These are phyloP conservation scores for Drosophila neonasuta DNA, from an alignment of 2,888 invertebrate genomes.

Conservation along the genomic window DNA sequence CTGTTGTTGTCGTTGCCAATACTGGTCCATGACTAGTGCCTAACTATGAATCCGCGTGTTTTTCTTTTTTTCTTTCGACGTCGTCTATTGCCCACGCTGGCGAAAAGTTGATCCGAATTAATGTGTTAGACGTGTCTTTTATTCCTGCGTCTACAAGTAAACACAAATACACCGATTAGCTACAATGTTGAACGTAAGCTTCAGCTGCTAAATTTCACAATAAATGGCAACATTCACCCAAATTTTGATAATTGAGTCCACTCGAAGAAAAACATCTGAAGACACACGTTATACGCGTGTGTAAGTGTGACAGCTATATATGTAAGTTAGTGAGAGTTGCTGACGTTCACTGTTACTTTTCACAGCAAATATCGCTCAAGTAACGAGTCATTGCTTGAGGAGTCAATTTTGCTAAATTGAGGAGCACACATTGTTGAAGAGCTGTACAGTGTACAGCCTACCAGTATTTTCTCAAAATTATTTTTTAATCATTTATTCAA, in stretches of 20 bases:
- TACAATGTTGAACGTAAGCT: not conserved
- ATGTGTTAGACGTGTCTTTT: slow-evolving; percentile 9
- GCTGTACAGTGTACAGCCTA: not conserved
- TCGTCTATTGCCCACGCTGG: slow-evolving; percentile 45
- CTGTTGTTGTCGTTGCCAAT: slow-evolving; percentile 52
- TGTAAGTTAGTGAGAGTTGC: slow-evolving; percentile 35
- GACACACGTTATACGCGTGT: slow-evolving; percentile 46
- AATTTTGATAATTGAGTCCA: slow-evolving; percentile 47
- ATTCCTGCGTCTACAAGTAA: slow-evolving; percentile 32
- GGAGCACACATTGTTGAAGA: slow-evolving; percentile 1
- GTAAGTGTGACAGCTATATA: slow-evolving; percentile 48
- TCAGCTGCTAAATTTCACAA: slow-evolving; percentile 51
- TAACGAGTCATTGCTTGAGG: slow-evolving; percentile 32
- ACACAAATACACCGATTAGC: slow-evolving; percentile 13
- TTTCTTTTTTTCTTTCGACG: slow-evolving; percentile 49
- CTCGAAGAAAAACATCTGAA: slow-evolving; percentile 43
- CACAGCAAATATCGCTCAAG: slow-evolving; percentile 22
- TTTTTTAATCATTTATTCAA: not conserved
- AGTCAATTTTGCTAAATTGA: slow-evolving; percentile 13
- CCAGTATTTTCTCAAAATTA: too few species aligned
- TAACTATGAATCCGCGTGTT: slow-evolving; percentile 35
- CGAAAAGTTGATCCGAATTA: slow-evolving; percentile 53
- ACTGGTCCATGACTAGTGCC: slow-evolving; percentile 61
- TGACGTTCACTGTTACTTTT: slow-evolving; percentile 51
- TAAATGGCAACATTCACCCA: slow-evolving; percentile 48